These are phyloP conservation scores for Drosophila buzzatii DNA, from an alignment of 2,888 invertebrate genomes.

Conservation along the genomic window DNA sequence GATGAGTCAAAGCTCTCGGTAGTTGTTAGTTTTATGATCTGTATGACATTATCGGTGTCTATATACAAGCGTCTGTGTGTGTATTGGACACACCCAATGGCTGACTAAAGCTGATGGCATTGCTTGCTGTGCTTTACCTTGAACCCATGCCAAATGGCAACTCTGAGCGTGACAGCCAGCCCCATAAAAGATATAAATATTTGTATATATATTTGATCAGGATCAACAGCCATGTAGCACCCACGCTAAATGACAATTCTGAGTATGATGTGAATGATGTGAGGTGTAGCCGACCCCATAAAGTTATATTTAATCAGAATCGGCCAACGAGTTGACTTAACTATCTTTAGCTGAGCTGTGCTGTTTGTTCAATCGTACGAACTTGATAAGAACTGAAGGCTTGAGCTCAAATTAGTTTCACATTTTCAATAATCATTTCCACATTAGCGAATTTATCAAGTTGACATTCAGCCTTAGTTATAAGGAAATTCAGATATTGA, in stretches of 20 bases:
- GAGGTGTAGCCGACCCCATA: background rate
- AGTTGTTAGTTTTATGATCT: conserved; percentile 5
- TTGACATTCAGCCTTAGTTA: background rate
- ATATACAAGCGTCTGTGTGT: background rate
- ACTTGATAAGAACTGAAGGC: background rate
- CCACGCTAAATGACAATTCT: background rate
- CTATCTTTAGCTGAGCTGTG: no score
- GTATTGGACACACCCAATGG: conserved; percentile 9
- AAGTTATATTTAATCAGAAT: background rate
- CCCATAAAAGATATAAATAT: background rate
- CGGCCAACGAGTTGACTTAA: background rate
- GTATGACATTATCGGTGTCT: background rate
- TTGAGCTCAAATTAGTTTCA: background rate
- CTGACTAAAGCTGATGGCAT: conserved; percentile 10
- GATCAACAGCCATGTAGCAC: background rate
- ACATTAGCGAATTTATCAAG: background rate
- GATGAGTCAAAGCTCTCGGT: conserved; percentile 6
- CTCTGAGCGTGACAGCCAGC: no score
- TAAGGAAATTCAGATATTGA: background rate
- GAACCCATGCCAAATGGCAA: conserved; percentile 1
- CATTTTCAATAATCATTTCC: background rate
- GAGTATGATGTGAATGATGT: no score
- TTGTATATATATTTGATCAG: background rate
- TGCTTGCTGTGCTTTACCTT: background rate
- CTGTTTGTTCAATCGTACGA: no score